Evolutionary conservation across 2,888 invertebrate species (phyloP).

Genomic region (Hydroisotoma schaefferi): DNA sequence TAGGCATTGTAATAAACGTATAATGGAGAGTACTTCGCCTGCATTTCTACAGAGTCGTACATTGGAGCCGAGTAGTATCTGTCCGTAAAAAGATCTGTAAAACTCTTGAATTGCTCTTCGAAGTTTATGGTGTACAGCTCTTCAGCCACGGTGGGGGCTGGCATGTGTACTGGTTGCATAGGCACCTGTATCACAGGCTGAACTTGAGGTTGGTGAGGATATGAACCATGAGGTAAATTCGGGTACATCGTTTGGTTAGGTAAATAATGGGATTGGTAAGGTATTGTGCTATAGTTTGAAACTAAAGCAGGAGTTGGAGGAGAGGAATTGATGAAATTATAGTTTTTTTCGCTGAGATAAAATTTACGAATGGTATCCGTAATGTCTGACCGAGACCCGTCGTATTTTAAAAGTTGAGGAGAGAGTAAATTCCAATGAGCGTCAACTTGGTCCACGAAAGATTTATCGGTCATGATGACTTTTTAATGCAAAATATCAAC

Average conservation of each 20-base stretch:
- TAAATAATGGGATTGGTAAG: no score
- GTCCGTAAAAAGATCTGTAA: slow-evolving; percentile 39
- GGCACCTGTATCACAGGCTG: no score
- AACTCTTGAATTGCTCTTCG: slow-evolving; percentile 37
- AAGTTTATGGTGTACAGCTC: slow-evolving; percentile 28
- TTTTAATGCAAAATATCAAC: background rate
- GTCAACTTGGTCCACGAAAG: slow-evolving; percentile 27
- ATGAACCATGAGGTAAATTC: background rate
- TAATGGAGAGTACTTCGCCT: slow-evolving; percentile 50
- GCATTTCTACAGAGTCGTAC: slow-evolving; percentile 24
- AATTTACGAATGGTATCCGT: slow-evolving; percentile 32
- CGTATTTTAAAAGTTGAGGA: slow-evolving; percentile 25
- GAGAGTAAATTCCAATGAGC: slow-evolving; percentile 27
- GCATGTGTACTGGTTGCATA: slow-evolving; percentile 1
- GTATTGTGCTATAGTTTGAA: background rate
- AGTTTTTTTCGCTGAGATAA: slow-evolving; percentile 31
- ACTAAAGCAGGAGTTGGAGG: background rate
- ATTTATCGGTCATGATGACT: slow-evolving; percentile 34
- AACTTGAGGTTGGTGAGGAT: background rate
- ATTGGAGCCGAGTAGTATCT: slow-evolving; percentile 27
- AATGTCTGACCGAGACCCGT: slow-evolving; percentile 31
- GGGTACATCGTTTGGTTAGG: slow-evolving; percentile 4
- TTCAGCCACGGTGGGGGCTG: slow-evolving; percentile 4
- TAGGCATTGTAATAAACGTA: slow-evolving; percentile 57
- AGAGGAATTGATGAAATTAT: slow-evolving; percentile 17